Evolutionary conservation across 2,888 invertebrate species (phyloP).

Genomic region (Orchestes rusci): DNA sequence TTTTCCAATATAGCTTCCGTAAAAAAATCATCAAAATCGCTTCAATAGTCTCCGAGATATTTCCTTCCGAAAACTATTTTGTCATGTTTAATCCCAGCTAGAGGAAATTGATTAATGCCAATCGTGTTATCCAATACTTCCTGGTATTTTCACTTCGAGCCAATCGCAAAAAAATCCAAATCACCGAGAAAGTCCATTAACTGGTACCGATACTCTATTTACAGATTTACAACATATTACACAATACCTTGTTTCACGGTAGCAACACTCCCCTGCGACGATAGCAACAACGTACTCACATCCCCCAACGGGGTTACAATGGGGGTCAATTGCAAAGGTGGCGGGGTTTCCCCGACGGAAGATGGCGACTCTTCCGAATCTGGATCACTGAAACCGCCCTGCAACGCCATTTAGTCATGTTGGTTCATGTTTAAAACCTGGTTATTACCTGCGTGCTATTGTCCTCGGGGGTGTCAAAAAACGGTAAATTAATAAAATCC

Average conservation of each 20-base stretch:
- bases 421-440: not conserved
- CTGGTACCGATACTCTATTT: no score
- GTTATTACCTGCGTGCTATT: slow-evolving; percentile 50
- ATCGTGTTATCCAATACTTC: no score
- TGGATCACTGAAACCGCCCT: slow-evolving; percentile 55
- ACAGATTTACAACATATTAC: no score
- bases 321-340: slow-evolving; percentile 14
- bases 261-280: slow-evolving; percentile 36
- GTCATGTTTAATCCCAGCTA: no score
- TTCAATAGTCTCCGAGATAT: no score
- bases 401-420: not conserved
- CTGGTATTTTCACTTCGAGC: no score
- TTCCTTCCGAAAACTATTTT: no score
- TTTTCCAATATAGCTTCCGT: no score
- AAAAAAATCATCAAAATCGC: not conserved
- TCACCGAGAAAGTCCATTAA: no score
- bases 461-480: slow-evolving; percentile 66
- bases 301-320: slow-evolving; percentile 29
- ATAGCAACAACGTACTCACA: slow-evolving; percentile 34
- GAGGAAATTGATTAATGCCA: no score
- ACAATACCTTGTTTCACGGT: slow-evolving; percentile 43
- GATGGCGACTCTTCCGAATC: slow-evolving; percentile 56
- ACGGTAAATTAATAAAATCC: slow-evolving; percentile 74
- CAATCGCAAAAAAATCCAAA: no score
- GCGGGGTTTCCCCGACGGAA: slow-evolving; percentile 42